Evolutionary conservation across 1,140 invertebrate species (phyloP), one percentile per base, ranked within the genome.

Genomic region (Hypothenemus hampei): DNA sequence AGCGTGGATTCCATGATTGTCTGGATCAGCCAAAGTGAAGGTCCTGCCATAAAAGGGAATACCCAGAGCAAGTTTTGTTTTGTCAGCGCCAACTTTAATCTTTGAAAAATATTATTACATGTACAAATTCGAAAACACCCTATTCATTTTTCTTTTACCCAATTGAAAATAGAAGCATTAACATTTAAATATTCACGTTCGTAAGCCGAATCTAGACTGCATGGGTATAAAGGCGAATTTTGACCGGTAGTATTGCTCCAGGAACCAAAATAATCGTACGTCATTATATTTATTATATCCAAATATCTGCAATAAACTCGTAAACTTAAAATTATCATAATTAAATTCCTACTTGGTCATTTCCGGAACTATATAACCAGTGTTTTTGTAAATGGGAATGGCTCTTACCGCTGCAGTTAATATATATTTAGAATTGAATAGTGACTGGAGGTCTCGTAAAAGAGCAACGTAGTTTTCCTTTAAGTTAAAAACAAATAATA

Each of bases 301-400:
- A 85, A 65, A 41, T 73, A 67, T 57, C 73, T 67, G 23, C n/a
- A n/a, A n/a, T n/a, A n/a, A n/a, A n/a, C n/a, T n/a, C n/a, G n/a
- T n/a, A n/a, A n/a, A n/a, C n/a, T n/a, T n/a, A n/a, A n/a, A n/a
- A n/a, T n/a, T n/a, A n/a, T n/a, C n/a, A n/a, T n/a, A n/a, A n/a
- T n/a, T n/a, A n/a, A n/a, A n/a, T n/a, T n/a, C n/a, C 73, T 66
- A 93, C 77, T 94, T 93, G 23, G 88, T 89, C 54, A 96, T 88
- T 75, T 93, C 89, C 1, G 88, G 84, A 2, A 94, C 89, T 62
- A 93, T 89, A 63, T 93, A 93, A 19, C 66, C 64, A 31, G 46
- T 80, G 20, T 33, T 29, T 29, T 59, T 24, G 50, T 79, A 36
- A 10, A 23, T 46, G 53, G 60, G 21, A 41, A 48, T 54, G 18